Evolutionary conservation across 2,113 vertebrate species (phyloP).

Genomic region (Calidris pygmaea): DNA sequence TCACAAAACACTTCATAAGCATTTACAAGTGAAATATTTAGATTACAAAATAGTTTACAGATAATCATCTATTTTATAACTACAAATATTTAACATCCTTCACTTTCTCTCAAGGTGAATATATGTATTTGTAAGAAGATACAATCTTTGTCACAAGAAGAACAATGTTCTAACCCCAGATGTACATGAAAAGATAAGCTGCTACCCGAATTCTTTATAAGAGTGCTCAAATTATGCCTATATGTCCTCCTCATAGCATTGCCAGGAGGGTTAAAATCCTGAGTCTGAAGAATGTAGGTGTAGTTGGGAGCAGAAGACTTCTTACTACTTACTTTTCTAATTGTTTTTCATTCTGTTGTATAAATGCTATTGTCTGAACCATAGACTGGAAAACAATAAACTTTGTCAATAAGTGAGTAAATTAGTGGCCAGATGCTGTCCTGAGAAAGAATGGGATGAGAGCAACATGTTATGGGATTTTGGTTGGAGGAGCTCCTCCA

Average conservation of each 20-base stretch:
- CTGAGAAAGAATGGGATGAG: not conserved
- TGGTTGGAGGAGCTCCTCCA: not conserved
- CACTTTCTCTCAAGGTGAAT: not conserved
- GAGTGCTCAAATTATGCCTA: not conserved
- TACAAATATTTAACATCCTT: not conserved
- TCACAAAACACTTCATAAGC: not conserved
- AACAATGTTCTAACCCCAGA: not conserved
- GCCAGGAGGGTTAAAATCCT: not conserved
- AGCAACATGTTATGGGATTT: not conserved
- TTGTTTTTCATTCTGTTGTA: not conserved
- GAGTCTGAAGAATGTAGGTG: not conserved
- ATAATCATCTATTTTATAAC: not conserved
- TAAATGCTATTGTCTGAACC: not conserved
- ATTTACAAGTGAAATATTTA: not conserved
- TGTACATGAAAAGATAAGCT: not conserved
- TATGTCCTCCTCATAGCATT: not conserved
- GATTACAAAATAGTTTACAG: not conserved
- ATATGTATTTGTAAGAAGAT: not conserved
- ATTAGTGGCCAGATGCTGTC: not conserved
- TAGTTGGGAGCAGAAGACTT: not conserved
- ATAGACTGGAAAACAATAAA: not conserved
- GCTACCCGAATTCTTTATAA: not conserved
- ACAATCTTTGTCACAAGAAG: not conserved
- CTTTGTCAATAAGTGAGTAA: not conserved
- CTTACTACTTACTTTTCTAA: not conserved